Percentiles rank a stretch among this genome's conserved stretches.
phyloP scores from a whole-genome alignment of 2,113 vertebrate species.

The Bagarius yarrelli region DNA sequence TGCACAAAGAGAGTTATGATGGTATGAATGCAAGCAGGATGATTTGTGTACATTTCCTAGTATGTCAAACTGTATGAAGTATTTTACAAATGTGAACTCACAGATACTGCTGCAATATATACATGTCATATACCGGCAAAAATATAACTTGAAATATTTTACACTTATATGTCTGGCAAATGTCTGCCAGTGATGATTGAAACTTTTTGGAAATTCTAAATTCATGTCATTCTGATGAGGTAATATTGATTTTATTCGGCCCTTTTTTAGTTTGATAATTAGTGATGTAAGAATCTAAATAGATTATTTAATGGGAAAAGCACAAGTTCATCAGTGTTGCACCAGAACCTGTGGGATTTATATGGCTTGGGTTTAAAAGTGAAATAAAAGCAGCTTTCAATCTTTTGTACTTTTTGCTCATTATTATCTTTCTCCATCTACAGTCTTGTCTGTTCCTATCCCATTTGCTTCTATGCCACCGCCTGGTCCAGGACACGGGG shows the following conservation, averaged over 20 bases:
- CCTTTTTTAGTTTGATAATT: constrained; percentile 9
- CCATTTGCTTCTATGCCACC: constrained; percentile 58
- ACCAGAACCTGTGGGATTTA: constrained; percentile 21
- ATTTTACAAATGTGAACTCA: neutral
- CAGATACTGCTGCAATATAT: neutral
- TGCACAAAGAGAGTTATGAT: neutral
- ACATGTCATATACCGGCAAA: neutral
- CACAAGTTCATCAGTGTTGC: constrained; percentile 7
- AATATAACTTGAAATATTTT: constrained; percentile 5
- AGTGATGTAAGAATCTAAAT: neutral
- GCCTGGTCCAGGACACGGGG: constrained; percentile 46
- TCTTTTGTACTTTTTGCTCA: neutral
- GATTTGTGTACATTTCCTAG: neutral
- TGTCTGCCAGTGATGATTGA: neutral
- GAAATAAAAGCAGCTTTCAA: constrained; percentile 22
- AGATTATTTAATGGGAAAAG: neutral
- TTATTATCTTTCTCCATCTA: constrained; percentile 52
- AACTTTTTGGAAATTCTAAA: neutral
- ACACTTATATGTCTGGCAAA: neutral
- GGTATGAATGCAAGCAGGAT: neutral
- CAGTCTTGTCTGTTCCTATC: constrained; percentile 61
- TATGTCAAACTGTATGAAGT: neutral
- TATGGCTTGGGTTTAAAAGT: constrained; percentile 34
- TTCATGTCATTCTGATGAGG: neutral
- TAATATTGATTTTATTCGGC: neutral